Evolutionary conservation across 2,888 invertebrate genomes (phyloP).

Genomic region (Nymphalis urticae): DNA sequence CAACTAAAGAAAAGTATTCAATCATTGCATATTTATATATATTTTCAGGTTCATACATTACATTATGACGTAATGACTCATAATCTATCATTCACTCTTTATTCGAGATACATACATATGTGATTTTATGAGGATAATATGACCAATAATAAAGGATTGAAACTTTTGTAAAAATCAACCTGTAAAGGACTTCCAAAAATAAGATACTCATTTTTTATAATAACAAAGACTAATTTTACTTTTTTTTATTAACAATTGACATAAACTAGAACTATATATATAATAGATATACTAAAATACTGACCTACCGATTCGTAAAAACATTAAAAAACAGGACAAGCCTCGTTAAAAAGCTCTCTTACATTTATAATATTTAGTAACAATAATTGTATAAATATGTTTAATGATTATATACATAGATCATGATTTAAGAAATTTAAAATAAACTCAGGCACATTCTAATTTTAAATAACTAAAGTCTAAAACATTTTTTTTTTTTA

Average conservation of each 20-base stretch:
- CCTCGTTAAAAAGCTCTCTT: slow-evolving; percentile 16
- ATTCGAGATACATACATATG: too few species aligned
- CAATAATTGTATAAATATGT: slow-evolving; percentile 22
- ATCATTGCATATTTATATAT: too few species aligned
- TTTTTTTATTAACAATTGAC: slow-evolving; percentile 6
- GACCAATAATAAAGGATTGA: too few species aligned
- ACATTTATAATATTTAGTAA: slow-evolving; percentile 20
- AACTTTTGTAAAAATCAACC: too few species aligned
- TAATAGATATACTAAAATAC: slow-evolving; percentile 46
- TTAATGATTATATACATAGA: slow-evolving; percentile 21
- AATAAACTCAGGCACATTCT: neutral
- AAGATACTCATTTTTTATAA: neutral
- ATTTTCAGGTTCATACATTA: too few species aligned
- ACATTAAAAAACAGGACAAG: slow-evolving; percentile 17
- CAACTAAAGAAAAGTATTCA: too few species aligned
- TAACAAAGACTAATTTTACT: neutral
- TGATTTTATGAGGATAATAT: too few species aligned
- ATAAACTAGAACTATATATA: neutral
- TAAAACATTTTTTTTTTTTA: too few species aligned
- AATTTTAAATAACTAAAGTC: too few species aligned
- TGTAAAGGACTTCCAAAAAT: neutral
- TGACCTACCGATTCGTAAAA: slow-evolving; percentile 49
- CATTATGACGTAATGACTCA: too few species aligned
- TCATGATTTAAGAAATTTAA: neutral
- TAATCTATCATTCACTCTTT: too few species aligned